These are phyloP conservation scores for Bimastos eiseni DNA, from an alignment of 2,888 invertebrate genomes.

Conservation along the genomic window DNA sequence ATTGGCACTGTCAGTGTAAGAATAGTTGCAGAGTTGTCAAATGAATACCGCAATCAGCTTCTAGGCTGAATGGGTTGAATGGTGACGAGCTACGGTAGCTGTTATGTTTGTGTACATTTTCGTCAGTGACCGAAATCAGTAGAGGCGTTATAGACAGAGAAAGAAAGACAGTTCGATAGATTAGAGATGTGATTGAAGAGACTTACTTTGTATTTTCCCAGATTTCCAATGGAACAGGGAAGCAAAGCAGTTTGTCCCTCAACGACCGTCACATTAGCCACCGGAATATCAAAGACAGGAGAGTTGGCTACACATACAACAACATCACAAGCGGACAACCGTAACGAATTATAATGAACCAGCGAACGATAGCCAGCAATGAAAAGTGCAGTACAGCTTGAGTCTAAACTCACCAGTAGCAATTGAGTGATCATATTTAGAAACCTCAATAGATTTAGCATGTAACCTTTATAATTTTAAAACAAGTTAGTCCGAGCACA, in stretches of 20 bases:
- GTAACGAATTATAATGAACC: neutral
- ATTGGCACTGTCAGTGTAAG: too few species aligned
- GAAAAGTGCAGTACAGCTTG: too few species aligned
- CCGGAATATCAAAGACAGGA: neutral
- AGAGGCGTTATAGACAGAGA: neutral
- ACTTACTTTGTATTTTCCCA: conserved; percentile 13
- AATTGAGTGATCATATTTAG: too few species aligned
- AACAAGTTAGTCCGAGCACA: neutral
- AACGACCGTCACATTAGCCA: conserved; percentile 14
- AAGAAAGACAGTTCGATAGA: neutral
- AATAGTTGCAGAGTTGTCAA: too few species aligned
- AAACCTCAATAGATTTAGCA: neutral
- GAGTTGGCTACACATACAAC: neutral
- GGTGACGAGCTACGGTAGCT: neutral
- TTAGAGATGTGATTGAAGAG: neutral
- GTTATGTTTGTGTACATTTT: neutral
- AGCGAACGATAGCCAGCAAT: neutral
- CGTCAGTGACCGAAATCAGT: neutral
- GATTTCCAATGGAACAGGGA: neutral
- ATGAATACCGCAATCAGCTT: too few species aligned
- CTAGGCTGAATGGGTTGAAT: neutral
- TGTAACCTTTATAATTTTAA: too few species aligned
- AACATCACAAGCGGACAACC: too few species aligned
- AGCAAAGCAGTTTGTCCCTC: conserved; percentile 16
- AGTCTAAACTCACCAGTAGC: too few species aligned